phyloP scores from a whole-genome alignment of 2,113 vertebrate species.

The Callaeas wilsoni region DNA sequence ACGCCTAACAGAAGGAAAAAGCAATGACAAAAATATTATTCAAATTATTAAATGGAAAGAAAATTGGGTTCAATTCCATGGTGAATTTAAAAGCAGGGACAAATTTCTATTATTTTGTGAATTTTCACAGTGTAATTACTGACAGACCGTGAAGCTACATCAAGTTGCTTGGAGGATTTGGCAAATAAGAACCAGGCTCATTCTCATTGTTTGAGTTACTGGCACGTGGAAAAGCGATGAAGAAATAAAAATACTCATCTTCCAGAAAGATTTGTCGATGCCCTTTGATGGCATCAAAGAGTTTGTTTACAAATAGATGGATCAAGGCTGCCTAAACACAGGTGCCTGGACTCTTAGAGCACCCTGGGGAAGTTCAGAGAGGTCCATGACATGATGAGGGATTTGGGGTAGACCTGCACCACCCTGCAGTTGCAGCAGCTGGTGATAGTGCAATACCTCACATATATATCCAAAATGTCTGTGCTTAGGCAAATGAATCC shows the following conservation, averaged over 20 bases:
- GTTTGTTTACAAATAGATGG: not conserved
- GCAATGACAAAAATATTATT: not conserved
- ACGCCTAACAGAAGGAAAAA: not conserved
- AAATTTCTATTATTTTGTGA: not conserved
- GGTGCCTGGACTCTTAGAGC: not conserved
- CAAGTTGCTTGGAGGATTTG: not conserved
- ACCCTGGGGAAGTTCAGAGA: not conserved
- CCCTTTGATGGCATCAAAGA: not conserved
- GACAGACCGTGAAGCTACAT: not conserved
- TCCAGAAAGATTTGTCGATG: not conserved
- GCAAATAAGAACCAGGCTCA: not conserved
- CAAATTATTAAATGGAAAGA: not conserved
- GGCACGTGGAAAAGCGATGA: not conserved
- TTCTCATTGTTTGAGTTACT: not conserved
- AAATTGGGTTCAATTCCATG: not conserved
- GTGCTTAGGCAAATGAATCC: not conserved
- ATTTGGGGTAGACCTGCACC: not conserved
- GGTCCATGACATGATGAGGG: not conserved
- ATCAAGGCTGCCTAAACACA: not conserved
- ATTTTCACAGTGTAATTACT: not conserved
- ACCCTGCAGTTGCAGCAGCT: not conserved
- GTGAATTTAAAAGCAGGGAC: not conserved
- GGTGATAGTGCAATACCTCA: not conserved
- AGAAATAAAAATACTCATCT: not conserved
- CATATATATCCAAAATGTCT: not conserved